These are phyloP conservation scores for Griposia aprilina DNA, from an alignment of 2,888 invertebrate genomes.

Conservation along the genomic window DNA sequence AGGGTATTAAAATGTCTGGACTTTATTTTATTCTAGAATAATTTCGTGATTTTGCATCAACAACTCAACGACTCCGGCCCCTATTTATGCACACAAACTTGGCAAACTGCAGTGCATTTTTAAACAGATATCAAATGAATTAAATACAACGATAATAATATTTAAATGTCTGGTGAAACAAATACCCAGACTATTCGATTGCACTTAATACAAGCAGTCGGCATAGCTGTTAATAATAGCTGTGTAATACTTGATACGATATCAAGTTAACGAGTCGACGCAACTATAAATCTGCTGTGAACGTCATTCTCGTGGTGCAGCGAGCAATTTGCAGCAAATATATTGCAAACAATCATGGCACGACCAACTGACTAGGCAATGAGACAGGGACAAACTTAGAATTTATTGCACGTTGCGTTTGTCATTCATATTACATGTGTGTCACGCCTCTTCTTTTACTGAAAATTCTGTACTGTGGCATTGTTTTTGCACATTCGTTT, in stretches of 20 bases:
- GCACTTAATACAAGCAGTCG: slow-evolving; percentile 60
- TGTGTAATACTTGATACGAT: slow-evolving; percentile 74
- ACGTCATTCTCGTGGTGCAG: slow-evolving; percentile 81
- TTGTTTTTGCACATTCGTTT: neutral
- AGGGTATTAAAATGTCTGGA: slow-evolving; percentile 34
- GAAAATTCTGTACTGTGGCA: slow-evolving; percentile 44
- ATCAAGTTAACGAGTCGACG: slow-evolving; percentile 84
- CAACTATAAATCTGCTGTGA: slow-evolving; percentile 82
- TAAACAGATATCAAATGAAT: slow-evolving; percentile 54
- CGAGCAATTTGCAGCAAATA: slow-evolving; percentile 75
- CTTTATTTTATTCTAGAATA: slow-evolving; percentile 34
- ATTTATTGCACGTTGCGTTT: slow-evolving; percentile 64
- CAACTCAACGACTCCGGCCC: slow-evolving; percentile 16
- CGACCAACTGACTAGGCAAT: slow-evolving; percentile 69
- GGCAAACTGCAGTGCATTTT: slow-evolving; percentile 47
- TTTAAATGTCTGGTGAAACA: slow-evolving; percentile 59
- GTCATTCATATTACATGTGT: slow-evolving; percentile 55
- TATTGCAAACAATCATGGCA: slow-evolving; percentile 72
- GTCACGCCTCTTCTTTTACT: slow-evolving; percentile 50
- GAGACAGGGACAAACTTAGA: slow-evolving; percentile 66
- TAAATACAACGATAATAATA: slow-evolving; percentile 52
- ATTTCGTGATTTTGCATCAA: slow-evolving; percentile 29
- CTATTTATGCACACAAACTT: slow-evolving; percentile 50
- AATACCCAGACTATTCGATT: slow-evolving; percentile 61
- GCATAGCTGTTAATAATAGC: slow-evolving; percentile 66